Conservation (phyloP, 92 coral and sea anemone genomes). For the Bergia sp. region DNA sequence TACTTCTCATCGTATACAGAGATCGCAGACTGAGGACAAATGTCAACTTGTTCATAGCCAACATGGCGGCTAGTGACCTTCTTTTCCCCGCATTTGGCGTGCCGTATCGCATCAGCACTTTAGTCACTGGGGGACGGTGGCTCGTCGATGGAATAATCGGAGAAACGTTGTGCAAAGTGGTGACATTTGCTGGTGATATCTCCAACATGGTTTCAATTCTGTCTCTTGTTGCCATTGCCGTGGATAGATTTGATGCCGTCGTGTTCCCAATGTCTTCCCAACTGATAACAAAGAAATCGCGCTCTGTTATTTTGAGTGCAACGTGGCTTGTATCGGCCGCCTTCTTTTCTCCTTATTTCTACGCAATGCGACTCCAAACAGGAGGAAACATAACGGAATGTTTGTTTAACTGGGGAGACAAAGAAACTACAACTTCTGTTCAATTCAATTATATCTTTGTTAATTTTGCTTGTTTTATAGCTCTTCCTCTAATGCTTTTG, state of each 20-base stretch:
- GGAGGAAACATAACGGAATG: constrained; percentile 20
- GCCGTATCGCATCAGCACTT: constrained; percentile 22
- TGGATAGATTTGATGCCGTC: constrained; percentile 41
- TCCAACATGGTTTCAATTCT: constrained; percentile 24
- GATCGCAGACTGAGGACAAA: constrained; percentile 39
- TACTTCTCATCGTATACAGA: constrained; percentile 23
- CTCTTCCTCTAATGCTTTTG: constrained; percentile 7
- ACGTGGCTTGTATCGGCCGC: constrained; percentile 23
- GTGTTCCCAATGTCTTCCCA: constrained; percentile 37
- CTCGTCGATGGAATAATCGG: constrained; percentile 18
- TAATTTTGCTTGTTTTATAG: constrained; percentile 34
- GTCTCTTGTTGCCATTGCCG: constrained; percentile 28
- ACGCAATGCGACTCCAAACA: constrained; percentile 19
- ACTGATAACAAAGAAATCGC: constrained; percentile 7
- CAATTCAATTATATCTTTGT: constrained; percentile 12
- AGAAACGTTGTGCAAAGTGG: constrained; percentile 30
- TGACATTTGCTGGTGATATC: constrained; percentile 28
- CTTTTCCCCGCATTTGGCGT: constrained; percentile 19
- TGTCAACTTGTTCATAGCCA: constrained; percentile 40
- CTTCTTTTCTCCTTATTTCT: constrained; percentile 32
- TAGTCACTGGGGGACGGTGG: constrained; percentile 18
- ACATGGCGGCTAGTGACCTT: constrained; percentile 41
- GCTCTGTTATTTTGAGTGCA: not conserved
- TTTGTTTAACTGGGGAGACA: constrained; percentile 12
- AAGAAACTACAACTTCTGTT: constrained; percentile 10